A percentile compares a stretch with the other conserved stretches of the same genome.
Conservation (phyloP, 2,888 invertebrate species). For the Sinopyrophorus schimmeli region DNA sequence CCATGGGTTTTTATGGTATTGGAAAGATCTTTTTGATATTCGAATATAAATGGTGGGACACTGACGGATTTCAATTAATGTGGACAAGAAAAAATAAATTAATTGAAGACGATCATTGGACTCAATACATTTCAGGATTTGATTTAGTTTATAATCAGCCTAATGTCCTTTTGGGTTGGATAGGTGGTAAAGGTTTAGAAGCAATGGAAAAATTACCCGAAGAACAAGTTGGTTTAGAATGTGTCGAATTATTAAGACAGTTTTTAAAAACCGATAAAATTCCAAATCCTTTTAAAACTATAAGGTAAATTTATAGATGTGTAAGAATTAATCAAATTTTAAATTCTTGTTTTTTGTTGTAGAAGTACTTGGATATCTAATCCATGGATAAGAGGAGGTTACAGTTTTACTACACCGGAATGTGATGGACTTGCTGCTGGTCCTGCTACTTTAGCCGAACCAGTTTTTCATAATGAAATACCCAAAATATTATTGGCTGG, state of each 20-base stretch:
- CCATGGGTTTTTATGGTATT: conserved; percentile 65
- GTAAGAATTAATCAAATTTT: conserved; percentile 2
- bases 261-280: conserved; percentile 57
- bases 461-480: conserved; percentile 50
- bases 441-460: conserved; percentile 53
- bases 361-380: conserved; percentile 61
- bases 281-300: conserved; percentile 56
- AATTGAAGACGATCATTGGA: conserved; percentile 56
- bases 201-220: conserved; percentile 60
- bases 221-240: conserved; percentile 58
- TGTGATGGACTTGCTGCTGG: conserved; percentile 56
- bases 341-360: conserved; percentile 4
- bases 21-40: conserved; percentile 71
- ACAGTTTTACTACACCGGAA: conserved; percentile 60
- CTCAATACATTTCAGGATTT: conserved; percentile 65
- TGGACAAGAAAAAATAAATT: conserved; percentile 51
- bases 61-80: conserved; percentile 63
- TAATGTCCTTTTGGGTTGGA: conserved; percentile 66
- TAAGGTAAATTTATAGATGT: conserved; percentile 49
- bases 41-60: conserved; percentile 65
- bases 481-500: conserved; percentile 66
- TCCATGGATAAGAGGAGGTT: conserved; percentile 62
- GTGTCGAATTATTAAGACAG: conserved; percentile 57
- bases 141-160: conserved; percentile 60
- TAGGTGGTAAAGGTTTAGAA: conserved; percentile 65